These are phyloP conservation scores for Electrona antarctica DNA, from an alignment of 2,113 vertebrate species.

Conservation along the genomic window DNA sequence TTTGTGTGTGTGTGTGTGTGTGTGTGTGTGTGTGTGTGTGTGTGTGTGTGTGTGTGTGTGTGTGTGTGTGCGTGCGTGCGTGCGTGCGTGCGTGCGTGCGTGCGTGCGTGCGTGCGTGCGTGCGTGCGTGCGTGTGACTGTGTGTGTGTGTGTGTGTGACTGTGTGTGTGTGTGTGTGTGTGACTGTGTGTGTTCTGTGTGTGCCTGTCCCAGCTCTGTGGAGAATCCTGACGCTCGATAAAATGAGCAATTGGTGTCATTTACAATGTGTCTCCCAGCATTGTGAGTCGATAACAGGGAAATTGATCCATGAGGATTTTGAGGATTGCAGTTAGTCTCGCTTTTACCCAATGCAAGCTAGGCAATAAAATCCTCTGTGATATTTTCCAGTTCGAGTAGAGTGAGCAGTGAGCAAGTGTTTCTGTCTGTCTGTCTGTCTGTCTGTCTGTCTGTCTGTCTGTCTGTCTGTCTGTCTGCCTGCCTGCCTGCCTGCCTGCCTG, in stretches of 20 bases:
- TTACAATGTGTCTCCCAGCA: constrained; percentile 49
- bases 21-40: neutral
- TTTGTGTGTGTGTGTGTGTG: neutral
- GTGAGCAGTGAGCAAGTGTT: constrained; percentile 12
- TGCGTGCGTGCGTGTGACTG: constrained; percentile 25
- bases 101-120: constrained; percentile 19
- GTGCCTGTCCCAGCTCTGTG: constrained; percentile 43
- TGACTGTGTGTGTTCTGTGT: constrained; percentile 1
- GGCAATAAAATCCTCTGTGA: too few relatives aligned
- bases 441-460: too few relatives aligned
- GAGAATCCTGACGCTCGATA: constrained; percentile 58
- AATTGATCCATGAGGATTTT: constrained; percentile 36
- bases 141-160: neutral
- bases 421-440: constrained; percentile 10
- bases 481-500: too few relatives aligned
- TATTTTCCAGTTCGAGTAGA: neutral
- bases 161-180: constrained; percentile 4
- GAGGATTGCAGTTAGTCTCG: constrained; percentile 9
- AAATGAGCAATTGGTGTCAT: constrained; percentile 58
- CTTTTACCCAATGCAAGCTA: too few relatives aligned
- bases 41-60: too few relatives aligned
- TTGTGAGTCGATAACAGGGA: constrained; percentile 29
- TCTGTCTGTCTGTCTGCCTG: too few relatives aligned
- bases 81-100: neutral
- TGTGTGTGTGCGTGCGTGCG: neutral